Evolutionary conservation across 2,797 vertebrate genomes (phyloP), one percentile per base, ranked within the genome.

Genomic region (Ctenopoma kingsleyae): DNA sequence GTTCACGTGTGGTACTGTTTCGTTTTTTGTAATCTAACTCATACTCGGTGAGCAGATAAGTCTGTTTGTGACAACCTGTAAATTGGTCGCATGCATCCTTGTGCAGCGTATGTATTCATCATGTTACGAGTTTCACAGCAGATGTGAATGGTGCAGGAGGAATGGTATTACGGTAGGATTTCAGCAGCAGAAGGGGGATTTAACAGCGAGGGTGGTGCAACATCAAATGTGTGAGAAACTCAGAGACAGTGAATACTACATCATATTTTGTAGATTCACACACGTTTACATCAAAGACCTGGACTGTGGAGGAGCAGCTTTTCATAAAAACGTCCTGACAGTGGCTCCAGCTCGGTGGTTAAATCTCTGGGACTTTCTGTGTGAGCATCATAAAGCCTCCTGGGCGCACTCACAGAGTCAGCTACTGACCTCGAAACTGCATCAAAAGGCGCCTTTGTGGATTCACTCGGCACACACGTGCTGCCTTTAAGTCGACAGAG

Each of bases 371-470:
- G 56, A 76, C 72, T 76, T 65, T 71, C 44, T 59, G 25, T 43
- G 25, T 0, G 43, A 62, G 72, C 55, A 0, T 52, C 76, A 76
- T 57, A 12, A 43, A 55, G 65, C 67, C 71, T 65, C 69, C 20
- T 52, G 61, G 69, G 30, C 4, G 11, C 61, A 20, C 60, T 76
- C 62, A 20, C 62, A 22, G 17, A 58, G 5, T 11, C 47, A 6
- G 23, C 51, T 5, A 4, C 64, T 68, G 80, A 83, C 86, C 67
- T 76, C 59, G 23, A 75, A 81, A 48, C 73, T n/a, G 59, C 60
- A 67, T 88, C 71, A 84, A 75, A 83, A 61, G 66, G 49, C 58
- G 30, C 78, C 81, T 88, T 80, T 84, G 77, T 88, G 68, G 64
- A 64, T 36, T 48, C 32, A 49, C 11, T n/a, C 5, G 1, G 1